Percentiles rank a stretch among this genome's conserved stretches.
Evolutionary conservation across 2,888 invertebrate genomes (phyloP).

Genomic region (Lydus trimaculatus): DNA sequence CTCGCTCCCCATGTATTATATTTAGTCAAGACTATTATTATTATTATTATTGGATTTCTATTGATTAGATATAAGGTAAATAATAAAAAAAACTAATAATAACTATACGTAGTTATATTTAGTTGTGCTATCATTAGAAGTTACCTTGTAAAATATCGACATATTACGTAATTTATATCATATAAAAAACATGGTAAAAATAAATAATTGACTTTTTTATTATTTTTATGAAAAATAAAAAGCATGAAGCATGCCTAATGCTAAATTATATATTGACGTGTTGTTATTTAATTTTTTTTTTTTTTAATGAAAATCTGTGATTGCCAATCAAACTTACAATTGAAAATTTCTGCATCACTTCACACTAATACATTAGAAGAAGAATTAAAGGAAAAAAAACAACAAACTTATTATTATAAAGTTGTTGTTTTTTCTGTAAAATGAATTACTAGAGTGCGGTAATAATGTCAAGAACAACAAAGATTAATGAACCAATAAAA

Average conservation of each 20-base stretch:
- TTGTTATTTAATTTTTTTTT: neutral
- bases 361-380: neutral
- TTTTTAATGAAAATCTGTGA: neutral
- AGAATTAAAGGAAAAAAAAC: neutral
- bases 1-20: neutral
- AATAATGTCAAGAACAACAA: no score
- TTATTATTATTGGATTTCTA: neutral
- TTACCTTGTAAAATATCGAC: no score
- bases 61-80: neutral
- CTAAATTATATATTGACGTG: neutral
- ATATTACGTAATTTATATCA: no score
- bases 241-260: neutral
- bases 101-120: no score
- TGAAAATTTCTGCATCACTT: neutral
- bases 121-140: no score
- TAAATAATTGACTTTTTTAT: no score
- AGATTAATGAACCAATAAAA: no score
- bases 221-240: neutral
- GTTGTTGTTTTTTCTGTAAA: no score
- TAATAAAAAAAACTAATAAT: neutral
- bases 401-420: neutral
- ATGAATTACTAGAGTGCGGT: no score
- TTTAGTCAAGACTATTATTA: neutral
- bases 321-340: neutral
- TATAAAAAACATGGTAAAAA: no score